phyloP scores from a whole-genome alignment of 64 coral and sea anemone genomes.

The Orbicella faveolata region DNA sequence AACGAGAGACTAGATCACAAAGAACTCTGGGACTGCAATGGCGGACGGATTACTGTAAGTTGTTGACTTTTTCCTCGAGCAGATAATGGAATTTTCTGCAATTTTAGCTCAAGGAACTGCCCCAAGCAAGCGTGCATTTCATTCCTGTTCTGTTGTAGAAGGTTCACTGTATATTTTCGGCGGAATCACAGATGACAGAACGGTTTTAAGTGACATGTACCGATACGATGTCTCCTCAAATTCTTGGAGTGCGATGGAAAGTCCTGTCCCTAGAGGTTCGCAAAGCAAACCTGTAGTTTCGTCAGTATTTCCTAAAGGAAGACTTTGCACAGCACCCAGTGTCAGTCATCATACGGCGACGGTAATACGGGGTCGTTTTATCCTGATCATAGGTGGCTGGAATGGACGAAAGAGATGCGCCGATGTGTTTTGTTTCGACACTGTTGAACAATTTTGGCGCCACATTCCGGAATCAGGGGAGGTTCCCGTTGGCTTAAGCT shows the following conservation, averaged over 20 bases:
- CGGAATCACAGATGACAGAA: slow-evolving; percentile 76
- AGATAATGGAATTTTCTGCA: slow-evolving; percentile 55
- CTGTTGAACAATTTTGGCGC: slow-evolving; percentile 48
- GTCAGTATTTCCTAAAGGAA: slow-evolving; percentile 47
- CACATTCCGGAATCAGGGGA: slow-evolving; percentile 74
- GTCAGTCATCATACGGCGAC: slow-evolving; percentile 90
- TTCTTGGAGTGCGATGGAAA: slow-evolving; percentile 61
- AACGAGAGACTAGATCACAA: neutral
- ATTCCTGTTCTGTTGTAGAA: slow-evolving; percentile 80
- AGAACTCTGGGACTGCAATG: slow-evolving; percentile 49
- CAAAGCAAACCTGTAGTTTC: slow-evolving; percentile 33
- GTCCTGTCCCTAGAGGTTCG: neutral
- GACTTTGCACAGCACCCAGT: slow-evolving; percentile 54
- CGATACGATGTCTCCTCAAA: slow-evolving; percentile 60
- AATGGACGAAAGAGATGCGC: slow-evolving; percentile 90
- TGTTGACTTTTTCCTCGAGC: neutral
- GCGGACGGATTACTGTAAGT: slow-evolving; percentile 19
- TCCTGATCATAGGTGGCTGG: slow-evolving; percentile 91
- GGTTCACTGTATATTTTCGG: slow-evolving; percentile 81
- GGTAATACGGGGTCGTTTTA: slow-evolving; percentile 73
- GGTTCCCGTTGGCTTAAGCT: slow-evolving; percentile 92
- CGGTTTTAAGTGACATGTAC: slow-evolving; percentile 66
- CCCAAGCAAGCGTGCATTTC: slow-evolving; percentile 73
- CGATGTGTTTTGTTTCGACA: slow-evolving; percentile 88
- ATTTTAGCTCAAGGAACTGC: slow-evolving; percentile 20